These are phyloP conservation scores for Hystrix brachyura DNA, from an alignment of 2,113 vertebrate species.

Conservation along the genomic window DNA sequence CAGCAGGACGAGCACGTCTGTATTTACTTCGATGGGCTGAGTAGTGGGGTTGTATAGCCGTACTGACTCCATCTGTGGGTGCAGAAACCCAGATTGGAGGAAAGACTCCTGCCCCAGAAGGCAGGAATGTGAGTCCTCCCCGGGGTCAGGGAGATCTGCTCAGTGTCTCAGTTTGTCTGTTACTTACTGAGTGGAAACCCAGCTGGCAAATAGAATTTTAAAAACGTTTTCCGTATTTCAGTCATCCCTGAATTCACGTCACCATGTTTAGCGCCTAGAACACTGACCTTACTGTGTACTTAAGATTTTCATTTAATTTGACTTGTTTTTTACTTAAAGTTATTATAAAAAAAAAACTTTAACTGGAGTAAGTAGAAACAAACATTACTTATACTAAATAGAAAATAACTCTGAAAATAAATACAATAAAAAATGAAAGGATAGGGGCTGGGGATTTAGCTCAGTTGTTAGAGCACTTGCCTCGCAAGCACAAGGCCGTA, in stretches of 20 bases:
- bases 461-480: too few species aligned
- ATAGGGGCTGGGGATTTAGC: too few species aligned
- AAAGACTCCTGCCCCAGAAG: not conserved
- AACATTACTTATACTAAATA: not conserved
- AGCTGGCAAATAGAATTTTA: not conserved
- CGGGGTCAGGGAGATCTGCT: not conserved
- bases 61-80: not conserved
- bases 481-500: not conserved
- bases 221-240: not conserved
- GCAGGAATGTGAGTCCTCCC: not conserved
- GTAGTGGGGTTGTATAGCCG: not conserved
- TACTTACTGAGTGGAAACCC: not conserved
- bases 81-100: not conserved
- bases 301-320: not conserved
- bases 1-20: not conserved
- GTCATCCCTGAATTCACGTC: not conserved
- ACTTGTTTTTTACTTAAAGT: not conserved
- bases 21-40: not conserved
- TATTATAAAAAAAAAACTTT: not conserved
- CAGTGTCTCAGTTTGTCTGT: not conserved
- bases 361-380: not conserved
- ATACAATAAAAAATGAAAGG: not conserved
- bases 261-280: not conserved
- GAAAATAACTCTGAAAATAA: not conserved
- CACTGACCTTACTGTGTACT: not conserved